Base-by-base conservation (phyloP, 2,113 vertebrate genomes). In the Ailurus styani region DNA sequence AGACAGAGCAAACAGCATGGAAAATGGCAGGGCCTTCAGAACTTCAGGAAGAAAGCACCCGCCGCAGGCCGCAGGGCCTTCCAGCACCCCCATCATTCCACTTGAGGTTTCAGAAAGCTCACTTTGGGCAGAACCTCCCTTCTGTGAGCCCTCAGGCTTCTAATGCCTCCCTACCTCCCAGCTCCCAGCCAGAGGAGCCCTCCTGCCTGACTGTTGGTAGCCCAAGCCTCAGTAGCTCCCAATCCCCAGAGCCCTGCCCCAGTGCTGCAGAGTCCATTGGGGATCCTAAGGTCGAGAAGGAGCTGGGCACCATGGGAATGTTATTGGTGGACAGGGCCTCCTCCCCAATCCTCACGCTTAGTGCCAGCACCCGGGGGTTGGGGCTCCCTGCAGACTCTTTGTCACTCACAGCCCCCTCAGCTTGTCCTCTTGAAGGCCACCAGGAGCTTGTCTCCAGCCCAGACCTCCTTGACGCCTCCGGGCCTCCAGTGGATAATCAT, bases 291-390 rank as follows among this genome's bases (percentile, higher is more conserved):
- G 47, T 75, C 82, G 97, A 97, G 93, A 94, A 85, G 95, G 98
- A 98, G 77, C 66, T 29, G 7, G 52, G 27, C 50, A 88, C 95
- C 20, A 86, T 40, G 13, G 96, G 75, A 50, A 84, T 91, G 31
- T 82, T 98, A 57, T 92, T 99, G 73, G 99, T 99, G 0, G 99
- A 99, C 37, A 99, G 99, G 78, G 99, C 99, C 9, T 99, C 99
- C 25, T 99, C 99, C 31, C 99, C 99, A 20, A 99, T 99, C 97
- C 98, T 99, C 73, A 99, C 99, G 5, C 98, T 99, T n/a, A 99
- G 98, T 79, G 98, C 99, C 81, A 98, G 94, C 93, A 52, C 47
- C 55, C 96, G 88, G 14, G 70, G 77, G 4, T 23, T 14, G 0
- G 91, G 37, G 23, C 15, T 62, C 2, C 12, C 45, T 5, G 7